A percentile compares a stretch with the other conserved stretches of the same genome.
These are phyloP conservation scores for Phanerotoma sp. DNA, from an alignment of 2,888 invertebrate genomes.

Conservation along the genomic window DNA sequence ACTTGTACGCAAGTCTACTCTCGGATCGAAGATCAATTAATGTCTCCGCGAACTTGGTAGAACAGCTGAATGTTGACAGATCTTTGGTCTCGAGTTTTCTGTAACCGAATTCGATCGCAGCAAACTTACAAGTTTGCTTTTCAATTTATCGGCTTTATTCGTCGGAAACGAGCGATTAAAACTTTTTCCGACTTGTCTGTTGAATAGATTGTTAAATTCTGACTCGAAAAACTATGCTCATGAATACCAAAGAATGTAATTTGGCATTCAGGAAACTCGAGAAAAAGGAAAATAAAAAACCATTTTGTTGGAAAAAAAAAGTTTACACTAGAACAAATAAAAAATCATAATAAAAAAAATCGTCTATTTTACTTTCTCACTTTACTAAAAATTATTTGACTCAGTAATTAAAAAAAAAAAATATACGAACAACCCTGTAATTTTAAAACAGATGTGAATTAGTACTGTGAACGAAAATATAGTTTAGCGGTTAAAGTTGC, in stretches of 20 bases:
- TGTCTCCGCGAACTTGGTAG: constrained; percentile 8
- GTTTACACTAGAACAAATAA: no score
- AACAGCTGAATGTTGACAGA: constrained; percentile 23
- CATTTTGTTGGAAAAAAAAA: background rate
- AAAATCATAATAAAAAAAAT: no score
- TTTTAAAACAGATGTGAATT: no score
- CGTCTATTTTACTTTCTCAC: no score
- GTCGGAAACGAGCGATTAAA: constrained; percentile 40
- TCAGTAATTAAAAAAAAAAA: no score
- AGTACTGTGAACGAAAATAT: no score
- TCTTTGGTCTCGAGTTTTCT: constrained; percentile 9
- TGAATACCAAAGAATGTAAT: no score
- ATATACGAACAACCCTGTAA: no score
- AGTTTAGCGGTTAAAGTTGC: no score
- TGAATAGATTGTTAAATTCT: constrained; percentile 12
- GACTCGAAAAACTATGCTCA: background rate
- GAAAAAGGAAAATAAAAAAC: background rate
- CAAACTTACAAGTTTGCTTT: constrained; percentile 39
- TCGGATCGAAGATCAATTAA: constrained; percentile 22
- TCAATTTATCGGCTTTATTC: constrained; percentile 40
- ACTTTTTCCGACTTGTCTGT: constrained; percentile 30
- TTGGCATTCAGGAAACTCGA: background rate
- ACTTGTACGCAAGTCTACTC: background rate
- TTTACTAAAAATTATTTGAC: no score
- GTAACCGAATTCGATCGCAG: constrained; percentile 24